Evolutionary conservation across 1,140 invertebrate species (phyloP).

Genomic region (Calephelis virginiensis): DNA sequence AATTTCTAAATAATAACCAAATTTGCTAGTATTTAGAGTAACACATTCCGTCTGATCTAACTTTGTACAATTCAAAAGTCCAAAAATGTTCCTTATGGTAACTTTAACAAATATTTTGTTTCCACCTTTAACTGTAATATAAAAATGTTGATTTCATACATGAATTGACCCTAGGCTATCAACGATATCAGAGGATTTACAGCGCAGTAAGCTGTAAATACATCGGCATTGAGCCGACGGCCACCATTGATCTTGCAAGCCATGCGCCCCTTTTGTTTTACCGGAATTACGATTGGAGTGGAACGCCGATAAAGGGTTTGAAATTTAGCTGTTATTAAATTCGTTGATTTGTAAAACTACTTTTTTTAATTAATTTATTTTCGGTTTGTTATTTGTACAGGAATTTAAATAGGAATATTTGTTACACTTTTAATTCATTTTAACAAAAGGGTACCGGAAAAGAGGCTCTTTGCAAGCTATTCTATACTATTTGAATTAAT

Average conservation of each 20-base stretch:
- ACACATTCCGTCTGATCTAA: no score
- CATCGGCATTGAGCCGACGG: slow-evolving; percentile 45
- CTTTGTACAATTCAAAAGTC: no score
- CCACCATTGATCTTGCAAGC: slow-evolving; percentile 53
- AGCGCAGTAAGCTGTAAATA: slow-evolving; percentile 65
- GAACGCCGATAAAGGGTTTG: slow-evolving; percentile 42
- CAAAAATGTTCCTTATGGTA: no score
- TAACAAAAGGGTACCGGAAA: no score
- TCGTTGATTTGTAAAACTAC: slow-evolving; percentile 3
- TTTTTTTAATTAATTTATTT: slow-evolving; percentile 4
- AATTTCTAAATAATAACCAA: no score
- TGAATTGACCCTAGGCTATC: slow-evolving; percentile 39
- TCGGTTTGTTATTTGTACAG: neutral
- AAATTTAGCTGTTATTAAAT: slow-evolving; percentile 12
- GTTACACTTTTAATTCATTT: no score
- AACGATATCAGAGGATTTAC: slow-evolving; percentile 61
- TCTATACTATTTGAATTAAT: no score
- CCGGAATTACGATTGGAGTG: slow-evolving; percentile 46
- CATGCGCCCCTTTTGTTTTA: slow-evolving; percentile 49
- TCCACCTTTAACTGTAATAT: neutral
- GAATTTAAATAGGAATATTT: no score
- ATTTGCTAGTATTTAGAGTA: no score
- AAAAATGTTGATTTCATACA: slow-evolving; percentile 21
- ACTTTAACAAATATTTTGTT: no score
- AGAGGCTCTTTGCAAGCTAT: no score